Conservation (phyloP, 2,113 vertebrate genomes). For the Microcebus griseorufus region DNA sequence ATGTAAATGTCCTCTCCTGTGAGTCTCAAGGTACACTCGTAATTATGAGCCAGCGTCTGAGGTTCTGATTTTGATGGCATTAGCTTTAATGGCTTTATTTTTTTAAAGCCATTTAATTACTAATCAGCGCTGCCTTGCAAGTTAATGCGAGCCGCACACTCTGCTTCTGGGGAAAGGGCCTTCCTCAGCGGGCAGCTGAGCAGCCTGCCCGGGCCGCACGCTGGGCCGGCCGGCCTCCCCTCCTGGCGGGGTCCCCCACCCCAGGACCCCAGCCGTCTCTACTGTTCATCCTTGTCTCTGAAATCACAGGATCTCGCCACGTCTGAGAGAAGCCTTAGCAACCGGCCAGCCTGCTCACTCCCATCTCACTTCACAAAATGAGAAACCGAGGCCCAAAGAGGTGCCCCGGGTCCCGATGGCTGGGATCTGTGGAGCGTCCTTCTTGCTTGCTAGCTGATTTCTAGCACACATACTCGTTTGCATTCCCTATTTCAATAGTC, state of each 20-base stretch:
- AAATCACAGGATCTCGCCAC: background rate
- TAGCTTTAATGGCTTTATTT: conserved; percentile 84
- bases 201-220: background rate
- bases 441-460: conserved; percentile 48
- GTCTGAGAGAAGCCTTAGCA: background rate
- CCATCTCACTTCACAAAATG: background rate
- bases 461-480: conserved; percentile 35
- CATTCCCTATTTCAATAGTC: conserved; percentile 59
- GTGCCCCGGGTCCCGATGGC: background rate
- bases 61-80: conserved; percentile 85
- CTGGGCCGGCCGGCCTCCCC: background rate
- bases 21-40: conserved; percentile 44
- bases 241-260: background rate
- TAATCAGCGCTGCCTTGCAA: conserved; percentile 81
- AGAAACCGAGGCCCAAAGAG: background rate
- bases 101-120: conserved; percentile 82
- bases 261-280: background rate
- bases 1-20: background rate
- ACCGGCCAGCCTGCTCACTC: background rate
- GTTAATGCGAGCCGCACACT: conserved; percentile 52
- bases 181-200: conserved; percentile 16
- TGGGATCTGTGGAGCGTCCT: background rate
- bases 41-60: conserved; percentile 74
- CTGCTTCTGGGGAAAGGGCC: conserved; percentile 48
- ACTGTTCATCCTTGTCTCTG: background rate